phyloP scores from a whole-genome alignment of 2,888 invertebrate genomes.

The Ichneumon xanthorius region DNA sequence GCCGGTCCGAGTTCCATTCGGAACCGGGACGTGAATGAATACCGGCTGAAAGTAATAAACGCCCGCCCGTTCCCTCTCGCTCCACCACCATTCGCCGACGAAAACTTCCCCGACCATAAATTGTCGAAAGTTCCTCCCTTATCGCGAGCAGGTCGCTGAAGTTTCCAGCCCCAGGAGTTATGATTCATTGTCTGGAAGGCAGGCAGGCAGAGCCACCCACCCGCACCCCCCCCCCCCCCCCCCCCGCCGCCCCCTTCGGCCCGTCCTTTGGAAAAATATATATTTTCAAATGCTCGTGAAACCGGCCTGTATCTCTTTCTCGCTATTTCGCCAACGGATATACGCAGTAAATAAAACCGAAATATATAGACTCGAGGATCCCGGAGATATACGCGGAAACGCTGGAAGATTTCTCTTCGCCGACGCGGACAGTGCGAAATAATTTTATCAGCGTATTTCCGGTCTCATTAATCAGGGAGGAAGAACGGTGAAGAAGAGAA shows the following conservation, averaged over 20 bases:
- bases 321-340: constrained; percentile 5
- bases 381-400: background rate
- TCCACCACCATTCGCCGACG: constrained; percentile 66
- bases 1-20: constrained; percentile 60
- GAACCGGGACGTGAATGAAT: constrained; percentile 73
- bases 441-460: constrained; percentile 5
- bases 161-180: constrained; percentile 71
- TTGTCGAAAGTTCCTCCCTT: constrained; percentile 76
- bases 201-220: constrained; percentile 42
- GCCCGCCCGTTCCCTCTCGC: constrained; percentile 70
- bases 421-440: background rate
- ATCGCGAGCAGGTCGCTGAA: constrained; percentile 73
- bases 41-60: constrained; percentile 77
- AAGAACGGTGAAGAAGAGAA: constrained; percentile 1
- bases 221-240: background rate
- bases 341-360: constrained; percentile 15
- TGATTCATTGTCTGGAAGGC: constrained; percentile 70
- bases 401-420: background rate
- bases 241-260: background rate
- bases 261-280: constrained; percentile 51
- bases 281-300: constrained; percentile 60
- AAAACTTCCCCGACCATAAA: constrained; percentile 75
- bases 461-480: constrained; percentile 18
- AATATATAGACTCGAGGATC: background rate
- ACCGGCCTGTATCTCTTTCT: constrained; percentile 31